A percentile compares a stretch with the other conserved stretches of the same genome.
Evolutionary conservation across 1,140 invertebrate species (phyloP).

Genomic region (Lepidurus packardi): DNA sequence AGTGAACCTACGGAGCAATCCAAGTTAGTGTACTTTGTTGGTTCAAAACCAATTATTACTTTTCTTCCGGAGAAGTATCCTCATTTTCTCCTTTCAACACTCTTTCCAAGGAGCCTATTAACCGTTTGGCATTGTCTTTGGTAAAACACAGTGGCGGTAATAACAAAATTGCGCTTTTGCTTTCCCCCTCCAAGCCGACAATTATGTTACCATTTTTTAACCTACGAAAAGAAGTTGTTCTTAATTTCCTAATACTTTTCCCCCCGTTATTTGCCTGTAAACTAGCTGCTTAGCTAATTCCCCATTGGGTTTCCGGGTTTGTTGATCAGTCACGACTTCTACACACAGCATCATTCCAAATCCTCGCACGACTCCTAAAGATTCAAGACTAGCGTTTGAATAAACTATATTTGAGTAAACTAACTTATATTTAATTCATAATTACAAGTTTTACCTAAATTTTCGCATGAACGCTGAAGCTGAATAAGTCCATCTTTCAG

Average conservation of each 20-base stretch:
- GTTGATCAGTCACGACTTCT: slow-evolving; percentile 39
- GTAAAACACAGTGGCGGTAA: slow-evolving; percentile 57
- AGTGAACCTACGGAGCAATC: not conserved
- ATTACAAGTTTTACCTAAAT: not conserved
- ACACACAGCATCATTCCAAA: slow-evolving; percentile 40
- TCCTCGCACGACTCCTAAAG: slow-evolving; percentile 39
- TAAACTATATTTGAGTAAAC: not conserved
- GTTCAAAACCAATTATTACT: not conserved
- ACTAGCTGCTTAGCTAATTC: slow-evolving; percentile 36
- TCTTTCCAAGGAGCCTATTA: slow-evolving; percentile 43
- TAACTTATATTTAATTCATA: not conserved
- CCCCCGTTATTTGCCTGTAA: slow-evolving; percentile 35
- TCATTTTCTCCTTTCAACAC: slow-evolving; percentile 38
- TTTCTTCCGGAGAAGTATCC: not conserved
- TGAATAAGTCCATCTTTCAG: slow-evolving; percentile 37
- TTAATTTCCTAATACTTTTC: slow-evolving; percentile 15
- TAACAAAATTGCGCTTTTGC: slow-evolving; percentile 54
- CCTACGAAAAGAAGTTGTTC: slow-evolving; percentile 37
- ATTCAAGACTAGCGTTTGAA: not conserved
- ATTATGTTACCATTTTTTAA: slow-evolving; percentile 49
- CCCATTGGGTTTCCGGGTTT: slow-evolving; percentile 34
- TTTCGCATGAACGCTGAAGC: not conserved
- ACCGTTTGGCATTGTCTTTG: slow-evolving; percentile 45
- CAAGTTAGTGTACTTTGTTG: not conserved
- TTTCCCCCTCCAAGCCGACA: slow-evolving; percentile 53